Evolutionary conservation across 2,888 invertebrate genomes (phyloP).

Genomic region (Watsonalla binaria): DNA sequence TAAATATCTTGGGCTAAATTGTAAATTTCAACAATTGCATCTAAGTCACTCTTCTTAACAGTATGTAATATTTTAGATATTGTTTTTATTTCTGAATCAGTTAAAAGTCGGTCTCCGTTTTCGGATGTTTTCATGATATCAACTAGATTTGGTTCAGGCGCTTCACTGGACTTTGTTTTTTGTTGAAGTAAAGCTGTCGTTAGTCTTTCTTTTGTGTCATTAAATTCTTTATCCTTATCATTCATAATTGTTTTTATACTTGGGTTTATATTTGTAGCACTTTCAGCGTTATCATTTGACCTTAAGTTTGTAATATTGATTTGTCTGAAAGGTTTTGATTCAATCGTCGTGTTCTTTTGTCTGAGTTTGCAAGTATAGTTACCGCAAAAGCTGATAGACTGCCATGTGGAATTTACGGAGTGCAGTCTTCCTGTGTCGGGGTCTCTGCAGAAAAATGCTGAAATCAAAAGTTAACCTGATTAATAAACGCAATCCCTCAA

Average conservation of each 20-base stretch:
- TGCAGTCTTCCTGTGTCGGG: conserved; percentile 64
- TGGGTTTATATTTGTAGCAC: conserved; percentile 14
- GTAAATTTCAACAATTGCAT: conserved; percentile 65
- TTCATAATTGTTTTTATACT: conserved; percentile 4
- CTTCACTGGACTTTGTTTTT: not conserved
- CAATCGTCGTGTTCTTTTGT: conserved; percentile 30
- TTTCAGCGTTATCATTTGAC: conserved; percentile 6
- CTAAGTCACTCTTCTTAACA: conserved; percentile 63
- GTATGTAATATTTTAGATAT: conserved; percentile 53
- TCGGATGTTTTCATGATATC: not conserved
- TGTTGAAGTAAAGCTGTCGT: not conserved
- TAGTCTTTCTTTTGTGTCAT: not conserved
- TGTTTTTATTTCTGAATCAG: conserved; percentile 52
- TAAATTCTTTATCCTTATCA: conserved; percentile 12
- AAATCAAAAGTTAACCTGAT: conserved; percentile 20
- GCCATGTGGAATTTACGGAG: conserved; percentile 60
- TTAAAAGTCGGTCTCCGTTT: conserved; percentile 49
- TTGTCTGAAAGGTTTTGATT: conserved; percentile 31
- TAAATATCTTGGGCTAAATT: conserved; percentile 66
- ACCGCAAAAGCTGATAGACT: conserved; percentile 61
- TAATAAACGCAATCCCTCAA: not conserved
- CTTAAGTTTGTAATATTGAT: conserved; percentile 33
- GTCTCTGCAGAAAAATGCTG: conserved; percentile 66
- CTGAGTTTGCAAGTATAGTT: conserved; percentile 64
- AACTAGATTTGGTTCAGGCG: not conserved